These are phyloP conservation scores for Actias luna DNA, from an alignment of 2,888 invertebrate genomes.

Conservation along the genomic window DNA sequence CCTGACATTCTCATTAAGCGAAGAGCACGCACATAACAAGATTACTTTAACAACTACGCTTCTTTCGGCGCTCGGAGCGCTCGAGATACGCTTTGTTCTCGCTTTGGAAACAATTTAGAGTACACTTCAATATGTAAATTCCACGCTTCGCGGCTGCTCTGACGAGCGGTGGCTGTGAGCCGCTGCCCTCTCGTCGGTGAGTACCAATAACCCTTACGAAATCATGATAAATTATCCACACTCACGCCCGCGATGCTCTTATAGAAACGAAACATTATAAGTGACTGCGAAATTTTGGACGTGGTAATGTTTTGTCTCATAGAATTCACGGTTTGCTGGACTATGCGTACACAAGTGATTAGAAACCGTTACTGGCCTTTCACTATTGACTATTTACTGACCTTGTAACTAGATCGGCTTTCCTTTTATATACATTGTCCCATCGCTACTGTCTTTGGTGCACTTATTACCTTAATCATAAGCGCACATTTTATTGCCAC, in stretches of 20 bases:
- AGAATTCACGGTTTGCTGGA: not conserved
- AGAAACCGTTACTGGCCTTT: too few species aligned
- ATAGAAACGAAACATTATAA: conserved; percentile 40
- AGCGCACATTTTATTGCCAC: too few species aligned
- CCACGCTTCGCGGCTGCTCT: conserved; percentile 48
- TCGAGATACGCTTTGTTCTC: conserved; percentile 31
- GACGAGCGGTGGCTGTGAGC: conserved; percentile 43
- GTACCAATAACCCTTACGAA: conserved; percentile 74
- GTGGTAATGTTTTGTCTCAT: conserved; percentile 26
- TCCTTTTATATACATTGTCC: too few species aligned
- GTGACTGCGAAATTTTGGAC: conserved; percentile 41
- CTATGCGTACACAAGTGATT: not conserved
- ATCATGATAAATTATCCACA: conserved; percentile 81
- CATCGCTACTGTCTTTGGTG: too few species aligned
- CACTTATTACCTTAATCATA: too few species aligned
- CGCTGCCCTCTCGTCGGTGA: conserved; percentile 64
- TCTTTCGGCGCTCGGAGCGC: conserved; percentile 15
- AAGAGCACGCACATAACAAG: conserved; percentile 24
- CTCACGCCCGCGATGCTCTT: conserved; percentile 64
- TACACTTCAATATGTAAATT: conserved; percentile 67
- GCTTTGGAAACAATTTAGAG: conserved; percentile 58
- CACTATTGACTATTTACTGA: too few species aligned
- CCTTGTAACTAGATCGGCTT: not conserved
- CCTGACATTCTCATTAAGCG: conserved; percentile 27
- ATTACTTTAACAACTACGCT: conserved; percentile 24